Evolutionary conservation across 2,113 vertebrate species (phyloP).

Genomic region (Prietella phreatophila): DNA sequence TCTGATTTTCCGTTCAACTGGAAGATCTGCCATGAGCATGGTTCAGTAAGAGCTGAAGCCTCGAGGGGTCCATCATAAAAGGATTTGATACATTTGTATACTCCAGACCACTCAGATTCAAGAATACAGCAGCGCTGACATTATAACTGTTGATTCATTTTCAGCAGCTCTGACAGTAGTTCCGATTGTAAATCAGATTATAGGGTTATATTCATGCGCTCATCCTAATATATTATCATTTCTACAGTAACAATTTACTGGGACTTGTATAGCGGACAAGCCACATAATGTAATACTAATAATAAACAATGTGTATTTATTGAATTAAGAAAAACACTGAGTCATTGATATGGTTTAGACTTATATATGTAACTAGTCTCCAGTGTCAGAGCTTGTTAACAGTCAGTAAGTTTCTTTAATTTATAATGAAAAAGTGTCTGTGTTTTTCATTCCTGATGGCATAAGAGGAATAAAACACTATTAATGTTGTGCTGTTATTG

Average conservation of each 20-base stretch:
- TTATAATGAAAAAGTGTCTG: not conserved
- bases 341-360: not conserved
- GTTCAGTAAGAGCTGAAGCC: slow-evolving; percentile 13
- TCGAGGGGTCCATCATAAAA: not conserved
- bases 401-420: not conserved
- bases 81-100: not conserved
- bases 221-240: not conserved
- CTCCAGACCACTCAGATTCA: not conserved
- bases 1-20: not conserved
- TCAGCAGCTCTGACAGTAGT: not conserved
- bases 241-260: not conserved
- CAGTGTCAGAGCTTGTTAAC: no score
- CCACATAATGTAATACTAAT: not conserved
- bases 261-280: not conserved
- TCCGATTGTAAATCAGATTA: not conserved
- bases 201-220: not conserved
- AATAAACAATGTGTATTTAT: not conserved
- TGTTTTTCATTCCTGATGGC: not conserved
- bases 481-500: not conserved
- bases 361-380: no score
- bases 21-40: not conserved
- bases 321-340: not conserved
- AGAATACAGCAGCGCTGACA: not conserved
- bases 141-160: not conserved
- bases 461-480: not conserved